phyloP scores from a whole-genome alignment of 2,888 invertebrate genomes.

The Drosophila hamatofila region DNA sequence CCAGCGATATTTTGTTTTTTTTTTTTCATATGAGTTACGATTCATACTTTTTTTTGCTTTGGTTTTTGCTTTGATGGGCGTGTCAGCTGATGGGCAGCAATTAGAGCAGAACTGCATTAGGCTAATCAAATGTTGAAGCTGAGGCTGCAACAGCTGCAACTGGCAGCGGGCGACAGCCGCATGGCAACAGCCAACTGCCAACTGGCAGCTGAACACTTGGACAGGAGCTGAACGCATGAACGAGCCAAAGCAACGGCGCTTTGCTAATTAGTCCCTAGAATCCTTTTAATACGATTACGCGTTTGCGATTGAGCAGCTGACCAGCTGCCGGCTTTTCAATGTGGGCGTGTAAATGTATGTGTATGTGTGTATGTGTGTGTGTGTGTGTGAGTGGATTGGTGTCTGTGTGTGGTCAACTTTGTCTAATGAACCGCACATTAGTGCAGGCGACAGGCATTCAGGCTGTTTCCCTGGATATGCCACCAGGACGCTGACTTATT shows the following conservation, averaged over 20 bases:
- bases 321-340: conserved; percentile 19
- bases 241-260: conserved; percentile 38
- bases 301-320: conserved; percentile 41
- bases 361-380: conserved; percentile 9
- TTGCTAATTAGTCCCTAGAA: conserved; percentile 78
- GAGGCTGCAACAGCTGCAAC: conserved; percentile 11
- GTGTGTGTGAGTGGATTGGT: neutral
- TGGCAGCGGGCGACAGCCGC: conserved; percentile 3
- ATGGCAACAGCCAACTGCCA: conserved; percentile 17
- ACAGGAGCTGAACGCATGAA: conserved; percentile 30
- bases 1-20: neutral
- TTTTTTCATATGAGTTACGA: conserved; percentile 18
- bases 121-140: conserved; percentile 68
- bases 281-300: conserved; percentile 79
- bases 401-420: conserved; percentile 64
- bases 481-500: conserved; percentile 64
- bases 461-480: conserved; percentile 14
- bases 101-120: conserved; percentile 70
- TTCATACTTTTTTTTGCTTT: neutral
- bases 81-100: conserved; percentile 37
- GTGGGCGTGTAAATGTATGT: neutral
- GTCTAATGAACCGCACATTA: conserved; percentile 82
- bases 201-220: conserved; percentile 14
- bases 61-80: conserved; percentile 4
- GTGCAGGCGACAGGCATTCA: conserved; percentile 51